Evolutionary conservation across 2,113 vertebrate species (phyloP).

Genomic region (Mastomys coucha): DNA sequence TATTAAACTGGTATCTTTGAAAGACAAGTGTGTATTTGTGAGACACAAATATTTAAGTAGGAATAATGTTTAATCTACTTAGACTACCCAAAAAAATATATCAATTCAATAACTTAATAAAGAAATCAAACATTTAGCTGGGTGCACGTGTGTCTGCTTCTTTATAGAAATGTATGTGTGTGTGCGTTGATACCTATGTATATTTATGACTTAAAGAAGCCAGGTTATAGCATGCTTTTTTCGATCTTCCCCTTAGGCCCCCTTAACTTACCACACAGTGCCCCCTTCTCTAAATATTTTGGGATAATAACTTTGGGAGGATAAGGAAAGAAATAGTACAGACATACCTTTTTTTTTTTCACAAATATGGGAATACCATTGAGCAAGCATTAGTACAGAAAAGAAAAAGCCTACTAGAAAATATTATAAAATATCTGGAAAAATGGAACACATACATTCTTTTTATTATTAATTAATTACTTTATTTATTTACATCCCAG

Average conservation of each 20-base stretch:
- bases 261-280: neutral
- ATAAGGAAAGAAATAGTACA: neutral
- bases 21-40: constrained; percentile 58
- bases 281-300: neutral
- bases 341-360: neutral
- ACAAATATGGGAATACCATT: neutral
- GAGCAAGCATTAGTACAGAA: neutral
- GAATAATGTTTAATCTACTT: constrained; percentile 66
- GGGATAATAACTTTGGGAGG: neutral
- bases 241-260: neutral
- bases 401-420: neutral
- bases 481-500: too few species aligned
- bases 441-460: neutral
- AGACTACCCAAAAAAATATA: constrained; percentile 59
- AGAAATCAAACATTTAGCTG: neutral
- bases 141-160: neutral
- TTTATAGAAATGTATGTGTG: neutral
- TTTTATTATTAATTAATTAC: too few species aligned
- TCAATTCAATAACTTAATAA: constrained; percentile 57
- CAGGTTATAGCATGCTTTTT: neutral
- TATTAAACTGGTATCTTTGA: constrained; percentile 60
- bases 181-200: neutral
- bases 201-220: neutral
- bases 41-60: constrained; percentile 76
- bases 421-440: neutral